Percentiles rank a stretch among this genome's conserved stretches.
These are phyloP conservation scores for Antechinus stuartii DNA, from an alignment of 2,113 vertebrate genomes.

Conservation along the genomic window DNA sequence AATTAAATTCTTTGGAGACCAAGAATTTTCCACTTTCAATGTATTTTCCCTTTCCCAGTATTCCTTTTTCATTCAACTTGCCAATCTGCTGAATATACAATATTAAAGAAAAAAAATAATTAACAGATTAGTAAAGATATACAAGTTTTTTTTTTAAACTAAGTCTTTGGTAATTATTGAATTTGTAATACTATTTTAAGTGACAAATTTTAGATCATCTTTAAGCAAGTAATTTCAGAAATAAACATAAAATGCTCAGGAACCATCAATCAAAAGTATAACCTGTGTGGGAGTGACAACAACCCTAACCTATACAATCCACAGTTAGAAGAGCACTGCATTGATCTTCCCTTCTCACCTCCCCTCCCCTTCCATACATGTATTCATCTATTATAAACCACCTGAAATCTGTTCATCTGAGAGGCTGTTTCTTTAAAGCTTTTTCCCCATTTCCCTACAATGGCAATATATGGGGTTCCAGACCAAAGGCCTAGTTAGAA, in stretches of 20 bases:
- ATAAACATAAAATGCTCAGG: not conserved
- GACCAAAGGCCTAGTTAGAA: conserved; percentile 16
- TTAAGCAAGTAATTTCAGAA: not conserved
- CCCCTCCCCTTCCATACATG: not conserved
- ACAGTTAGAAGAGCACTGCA: not conserved
- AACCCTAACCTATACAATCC: not conserved
- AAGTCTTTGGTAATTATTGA: not conserved
- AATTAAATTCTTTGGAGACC: not conserved
- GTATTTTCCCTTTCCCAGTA: not conserved
- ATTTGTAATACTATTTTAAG: not conserved
- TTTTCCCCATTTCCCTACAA: not conserved
- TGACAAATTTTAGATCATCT: not conserved
- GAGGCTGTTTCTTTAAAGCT: not conserved
- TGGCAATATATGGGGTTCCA: conserved; percentile 1
- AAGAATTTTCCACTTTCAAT: not conserved
- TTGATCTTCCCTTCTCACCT: not conserved
- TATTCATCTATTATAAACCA: not conserved
- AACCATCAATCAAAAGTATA: not conserved
- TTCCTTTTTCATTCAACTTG: not conserved
- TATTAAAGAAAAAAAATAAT: not conserved
- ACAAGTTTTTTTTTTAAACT: no score
- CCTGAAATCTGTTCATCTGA: not conserved
- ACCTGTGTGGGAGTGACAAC: not conserved
- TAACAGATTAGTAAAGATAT: not conserved
- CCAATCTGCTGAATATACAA: not conserved